These are phyloP conservation scores for Oreonectes daqikongensis DNA, from an alignment of 2,797 vertebrate species.

Conservation along the genomic window DNA sequence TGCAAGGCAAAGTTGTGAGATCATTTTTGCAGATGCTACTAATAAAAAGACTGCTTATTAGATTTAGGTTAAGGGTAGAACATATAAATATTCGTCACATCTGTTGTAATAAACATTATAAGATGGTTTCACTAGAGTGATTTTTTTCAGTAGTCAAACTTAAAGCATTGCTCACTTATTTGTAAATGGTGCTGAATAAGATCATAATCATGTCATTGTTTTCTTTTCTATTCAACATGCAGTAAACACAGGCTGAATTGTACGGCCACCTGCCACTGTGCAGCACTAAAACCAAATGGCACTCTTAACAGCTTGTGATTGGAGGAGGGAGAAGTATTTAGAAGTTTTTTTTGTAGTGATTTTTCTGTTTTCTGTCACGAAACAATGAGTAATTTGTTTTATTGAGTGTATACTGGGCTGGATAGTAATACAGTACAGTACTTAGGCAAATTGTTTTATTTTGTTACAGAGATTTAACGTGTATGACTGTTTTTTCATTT, in stretches of 20 bases:
- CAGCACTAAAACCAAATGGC: conserved; percentile 59
- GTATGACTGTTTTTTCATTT: background rate
- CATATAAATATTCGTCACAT: conserved; percentile 1
- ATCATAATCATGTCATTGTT: conserved; percentile 57
- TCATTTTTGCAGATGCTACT: background rate
- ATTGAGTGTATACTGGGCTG: conserved; percentile 60
- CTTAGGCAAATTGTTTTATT: conserved; percentile 22
- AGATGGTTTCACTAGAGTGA: background rate
- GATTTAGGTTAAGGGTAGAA: no score
- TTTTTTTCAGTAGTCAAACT: conserved; percentile 6
- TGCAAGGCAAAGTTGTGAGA: conserved; percentile 8
- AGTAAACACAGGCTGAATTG: conserved; percentile 60
- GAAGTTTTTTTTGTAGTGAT: conserved; percentile 15
- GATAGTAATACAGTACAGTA: conserved; percentile 21
- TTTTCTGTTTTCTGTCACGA: conserved; percentile 14
- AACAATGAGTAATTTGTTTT: conserved; percentile 19
- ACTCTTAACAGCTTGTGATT: conserved; percentile 55
- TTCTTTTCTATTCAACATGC: conserved; percentile 51
- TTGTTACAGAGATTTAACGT: conserved; percentile 8
- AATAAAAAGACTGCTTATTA: no score
- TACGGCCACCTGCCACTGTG: conserved; percentile 62
- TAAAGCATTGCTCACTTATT: conserved; percentile 48
- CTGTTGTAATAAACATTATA: background rate
- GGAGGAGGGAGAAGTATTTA: conserved; percentile 44
- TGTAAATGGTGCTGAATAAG: conserved; percentile 47